A percentile compares a stretch with the other conserved stretches of the same genome.
Evolutionary conservation across 2,797 vertebrate species (phyloP).

Genomic region (Danio albolineatus): DNA sequence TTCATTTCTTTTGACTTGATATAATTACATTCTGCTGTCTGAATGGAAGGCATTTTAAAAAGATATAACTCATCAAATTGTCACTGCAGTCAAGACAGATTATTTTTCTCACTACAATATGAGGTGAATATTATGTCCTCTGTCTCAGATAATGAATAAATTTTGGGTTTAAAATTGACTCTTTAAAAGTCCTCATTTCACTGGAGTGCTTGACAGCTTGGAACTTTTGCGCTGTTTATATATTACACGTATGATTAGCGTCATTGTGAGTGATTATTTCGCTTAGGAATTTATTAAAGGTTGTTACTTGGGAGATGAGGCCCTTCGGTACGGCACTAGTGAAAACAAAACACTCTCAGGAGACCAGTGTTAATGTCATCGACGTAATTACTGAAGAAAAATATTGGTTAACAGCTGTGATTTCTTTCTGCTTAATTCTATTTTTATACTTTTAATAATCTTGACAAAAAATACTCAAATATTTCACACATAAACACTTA

Average conservation of each 20-base stretch:
- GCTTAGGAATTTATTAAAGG: constrained; percentile 5
- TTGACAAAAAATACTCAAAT: too few relatives aligned
- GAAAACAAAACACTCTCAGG: constrained; percentile 5
- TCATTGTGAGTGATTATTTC: constrained; percentile 21
- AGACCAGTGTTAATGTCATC: not conserved
- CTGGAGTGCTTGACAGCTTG: constrained; percentile 1
- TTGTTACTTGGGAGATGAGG: constrained; percentile 22
- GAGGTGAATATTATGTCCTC: constrained; percentile 6
- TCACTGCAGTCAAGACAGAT: not conserved
- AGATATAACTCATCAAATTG: constrained; percentile 26
- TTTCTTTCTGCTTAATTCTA: too few relatives aligned
- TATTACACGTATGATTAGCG: not conserved
- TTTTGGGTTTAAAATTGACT: not conserved
- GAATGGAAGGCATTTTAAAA: constrained; percentile 10
- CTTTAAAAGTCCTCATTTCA: not conserved
- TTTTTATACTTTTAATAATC: too few relatives aligned
- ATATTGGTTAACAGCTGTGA: not conserved
- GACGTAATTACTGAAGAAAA: not conserved
- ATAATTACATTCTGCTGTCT: constrained; percentile 29
- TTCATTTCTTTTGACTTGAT: constrained; percentile 18
- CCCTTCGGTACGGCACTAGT: not conserved
- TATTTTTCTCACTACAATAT: constrained; percentile 22
- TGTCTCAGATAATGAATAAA: constrained; percentile 21
- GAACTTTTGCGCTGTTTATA: not conserved
- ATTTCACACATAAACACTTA: too few relatives aligned